Evolutionary conservation across 1,140 invertebrate genomes (phyloP), one percentile per base, ranked within the genome.

Genomic region (Anastatus disparis): DNA sequence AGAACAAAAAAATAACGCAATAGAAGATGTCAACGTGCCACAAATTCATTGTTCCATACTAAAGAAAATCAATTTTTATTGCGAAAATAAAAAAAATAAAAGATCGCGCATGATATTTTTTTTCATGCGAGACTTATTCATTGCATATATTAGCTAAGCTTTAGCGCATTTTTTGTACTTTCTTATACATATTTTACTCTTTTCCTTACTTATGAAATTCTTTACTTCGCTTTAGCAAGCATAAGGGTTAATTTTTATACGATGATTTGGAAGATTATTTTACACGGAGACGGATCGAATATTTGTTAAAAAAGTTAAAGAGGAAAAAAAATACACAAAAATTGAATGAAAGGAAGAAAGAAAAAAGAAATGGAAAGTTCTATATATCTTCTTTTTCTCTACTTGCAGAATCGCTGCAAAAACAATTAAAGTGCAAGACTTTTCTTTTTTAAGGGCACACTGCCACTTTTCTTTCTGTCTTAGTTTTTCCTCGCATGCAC

Each of bases 131-230:
- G 24, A 46, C 1, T 29, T 31, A 46, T n/a, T 52, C 15, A 20
- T 12, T 12, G 35, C 17, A 46, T 38, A n/a, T n/a, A n/a, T n/a
- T n/a, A n/a, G n/a, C n/a, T 2, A 12, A 29, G n/a, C 24, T 29
- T 44, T 22, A 10, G 3, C 27, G 24, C 63, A 66, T 50, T 74
- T n/a, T 74, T 71, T 74, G 55, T 71, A 74, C 69, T 74, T 74
- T 74, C 72, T 44, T 71, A 67, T 12, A 73, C 24, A 42, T n/a
- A 44, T 65, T 10, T 35, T n/a, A n/a, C 20, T 66, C 55, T 24
- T 58, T 58, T 58, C 17, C n/a, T 27, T 20, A 20, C 35, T 55
- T 10, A 8, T n/a, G 29, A 35, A 35, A 35, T 55, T 35, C 12
- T 12, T 55, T 55, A 3, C 29, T 20, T 12, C n/a, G 15, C 35